These are phyloP conservation scores for Percina caprodes DNA, from an alignment of 2,113 vertebrate species.

Conservation along the genomic window DNA sequence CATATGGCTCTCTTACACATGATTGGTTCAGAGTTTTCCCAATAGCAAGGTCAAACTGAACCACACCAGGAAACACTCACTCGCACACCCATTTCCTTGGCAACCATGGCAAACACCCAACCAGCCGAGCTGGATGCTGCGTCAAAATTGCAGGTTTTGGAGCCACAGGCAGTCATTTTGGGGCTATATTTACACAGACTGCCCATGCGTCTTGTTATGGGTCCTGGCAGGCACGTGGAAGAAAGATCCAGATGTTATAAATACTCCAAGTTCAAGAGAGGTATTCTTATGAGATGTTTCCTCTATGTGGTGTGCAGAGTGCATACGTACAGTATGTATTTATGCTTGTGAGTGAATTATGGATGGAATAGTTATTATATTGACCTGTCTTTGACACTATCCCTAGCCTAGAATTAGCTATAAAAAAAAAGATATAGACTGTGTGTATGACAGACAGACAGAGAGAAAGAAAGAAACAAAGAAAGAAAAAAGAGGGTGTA, in stretches of 20 bases:
- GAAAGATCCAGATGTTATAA: slow-evolving; percentile 73
- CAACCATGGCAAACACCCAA: slow-evolving; percentile 63
- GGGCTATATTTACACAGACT: slow-evolving; percentile 76
- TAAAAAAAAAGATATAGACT: slow-evolving; percentile 56
- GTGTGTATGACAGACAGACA: slow-evolving; percentile 9
- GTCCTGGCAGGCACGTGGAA: slow-evolving; percentile 46
- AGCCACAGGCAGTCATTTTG: slow-evolving; percentile 73
- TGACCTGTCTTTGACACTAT: slow-evolving; percentile 74
- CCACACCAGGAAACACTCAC: slow-evolving; percentile 48
- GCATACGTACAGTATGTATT: background rate
- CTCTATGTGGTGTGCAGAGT: slow-evolving; percentile 51
- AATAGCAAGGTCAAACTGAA: slow-evolving; percentile 49
- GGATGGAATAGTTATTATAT: slow-evolving; percentile 32
- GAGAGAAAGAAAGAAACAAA: background rate
- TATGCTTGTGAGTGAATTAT: slow-evolving; percentile 6
- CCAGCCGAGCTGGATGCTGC: slow-evolving; percentile 60
- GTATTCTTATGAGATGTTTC: slow-evolving; percentile 57
- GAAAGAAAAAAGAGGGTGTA: slow-evolving; percentile 4
- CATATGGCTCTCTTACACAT: slow-evolving; percentile 35
- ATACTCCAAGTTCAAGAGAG: slow-evolving; percentile 54
- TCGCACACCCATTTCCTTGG: slow-evolving; percentile 47
- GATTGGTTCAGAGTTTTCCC: slow-evolving; percentile 42
- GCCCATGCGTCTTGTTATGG: slow-evolving; percentile 60
- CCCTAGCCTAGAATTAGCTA: slow-evolving; percentile 50
- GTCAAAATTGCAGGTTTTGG: slow-evolving; percentile 75